Evolutionary conservation across 2,797 vertebrate genomes (phyloP), one percentile per base, ranked within the genome.

Genomic region (Dipus sagitta): DNA sequence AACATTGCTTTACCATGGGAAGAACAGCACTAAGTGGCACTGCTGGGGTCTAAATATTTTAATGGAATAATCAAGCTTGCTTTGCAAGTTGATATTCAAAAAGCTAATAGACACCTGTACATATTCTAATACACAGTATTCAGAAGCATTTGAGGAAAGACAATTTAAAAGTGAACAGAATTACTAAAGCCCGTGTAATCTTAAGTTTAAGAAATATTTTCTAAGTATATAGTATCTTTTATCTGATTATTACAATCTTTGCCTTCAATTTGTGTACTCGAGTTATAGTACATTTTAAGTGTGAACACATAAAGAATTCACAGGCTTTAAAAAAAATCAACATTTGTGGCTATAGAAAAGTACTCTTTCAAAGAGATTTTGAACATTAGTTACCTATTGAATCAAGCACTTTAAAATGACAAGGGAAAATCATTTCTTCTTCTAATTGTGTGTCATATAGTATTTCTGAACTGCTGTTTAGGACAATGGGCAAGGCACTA

Each of bases 91-190:
- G 20, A 68, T 91, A 86, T 70, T 88, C 28, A 88, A 88, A 88
- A 94, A 95, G 8, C 65, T 88, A 92, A 75, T 10, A 94, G 91
- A 92, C 86, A 89, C 26, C 77, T 93, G 74, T 74, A 88, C 79
- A 90, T 3, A 64, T 85, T 83, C 81, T 24, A 91, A 70, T 64
- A 74, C 24, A 86, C 67, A 96, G 60, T 88, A 90, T 86, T 94
- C 21, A 93, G 86, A 95, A 90, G 64, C 34, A 92, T 90, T 82
- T 80, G 20, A 68, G 65, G 42, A 94, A 95, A 95, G 72, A 26
- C 21, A 93, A 80, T 82, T 91, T 91, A 67, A 95, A 93, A 93
- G 88, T 6, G 67, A 79, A 71, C 2, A 95, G 24, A 95, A 93
- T 87, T 28, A 72, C 64, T 81, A 92, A 89, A 89, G 34, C 3